Evolutionary conservation across 2,888 invertebrate genomes (phyloP), one percentile per base, ranked within the genome.

Genomic region (Oasisia sp.): DNA sequence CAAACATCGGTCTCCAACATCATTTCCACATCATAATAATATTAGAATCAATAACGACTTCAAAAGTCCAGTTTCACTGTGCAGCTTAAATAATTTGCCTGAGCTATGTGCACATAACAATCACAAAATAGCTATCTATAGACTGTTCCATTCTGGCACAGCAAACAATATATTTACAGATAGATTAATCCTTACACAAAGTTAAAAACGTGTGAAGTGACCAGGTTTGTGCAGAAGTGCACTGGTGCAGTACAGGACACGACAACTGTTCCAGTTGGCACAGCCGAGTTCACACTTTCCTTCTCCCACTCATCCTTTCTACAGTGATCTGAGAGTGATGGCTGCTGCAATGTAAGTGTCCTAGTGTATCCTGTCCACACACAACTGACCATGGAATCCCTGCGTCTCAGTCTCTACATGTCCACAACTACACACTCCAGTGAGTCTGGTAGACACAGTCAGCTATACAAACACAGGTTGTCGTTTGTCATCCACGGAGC

Each of bases 391-490:
- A 56, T 2, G 11, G 19, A 56, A 14, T 56, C 19, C 4, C 56
- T 56, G 56, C 56, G 2, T 74, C 74, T 74, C 3, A 74, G 74
- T 27, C n/a, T 27, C 74, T 27, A 90, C 38, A 44, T 32, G 90
- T 44, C n/a, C 38, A 90, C 7, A 38, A 38, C 38, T 38, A 38
- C 38, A 8, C 32, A n/a, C 90, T 44, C 7, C 19, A n/a, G 19
- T 44, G 45, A 91, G 44, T 27, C n/a, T 74, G 27, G n/a, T 56
- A 11, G 74, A 74, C 74, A 19, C 74, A 19, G 19, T 74, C 74
- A 7, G 19, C 74, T 74, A 74, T 74, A 91, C 91, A 45, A 91
- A 91, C 50, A 91, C 50, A 1, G 91, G 91, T 50, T 91, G 32
- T 50, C 91, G 44, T 91, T 91, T 91, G 14, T 14, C 56, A 19